phyloP scores from a whole-genome alignment of 2,888 invertebrate species.

The Drosophila prostipennis region DNA sequence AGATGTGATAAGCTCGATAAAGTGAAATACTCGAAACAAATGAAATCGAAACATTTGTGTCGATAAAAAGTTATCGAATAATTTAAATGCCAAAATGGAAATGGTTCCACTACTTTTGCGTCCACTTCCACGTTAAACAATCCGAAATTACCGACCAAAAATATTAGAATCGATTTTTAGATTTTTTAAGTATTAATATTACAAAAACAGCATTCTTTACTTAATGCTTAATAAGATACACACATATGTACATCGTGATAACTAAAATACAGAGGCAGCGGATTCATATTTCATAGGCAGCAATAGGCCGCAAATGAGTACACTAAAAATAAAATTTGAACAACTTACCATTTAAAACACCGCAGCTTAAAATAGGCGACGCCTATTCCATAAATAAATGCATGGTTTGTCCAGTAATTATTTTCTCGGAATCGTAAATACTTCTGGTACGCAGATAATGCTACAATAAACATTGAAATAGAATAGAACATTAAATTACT shows the following conservation, averaged over 20 bases:
- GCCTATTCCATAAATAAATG: conserved; percentile 97
- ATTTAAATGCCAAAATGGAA: background rate
- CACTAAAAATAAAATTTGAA: background rate
- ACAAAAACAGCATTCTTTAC: too few relatives aligned
- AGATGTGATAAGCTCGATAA: conserved; percentile 20
- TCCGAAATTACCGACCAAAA: too few relatives aligned
- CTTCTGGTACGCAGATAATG: conserved; percentile 98
- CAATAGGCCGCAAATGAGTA: too few relatives aligned
- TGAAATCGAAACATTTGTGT: conserved; percentile 1
- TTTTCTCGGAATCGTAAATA: conserved; percentile 90
- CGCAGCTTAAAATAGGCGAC: conserved; percentile 98
- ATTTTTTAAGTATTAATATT: too few relatives aligned
- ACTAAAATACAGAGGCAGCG: too few relatives aligned
- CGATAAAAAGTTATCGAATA: conserved; percentile 1
- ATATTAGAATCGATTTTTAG: too few relatives aligned
- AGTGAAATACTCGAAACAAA: background rate
- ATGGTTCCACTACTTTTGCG: background rate
- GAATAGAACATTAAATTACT: too few relatives aligned
- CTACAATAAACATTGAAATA: conserved; percentile 85
- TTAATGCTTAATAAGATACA: too few relatives aligned
- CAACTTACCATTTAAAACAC: conserved; percentile 96
- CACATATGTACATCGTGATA: too few relatives aligned
- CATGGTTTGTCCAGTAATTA: conserved; percentile 93
- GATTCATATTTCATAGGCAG: too few relatives aligned
- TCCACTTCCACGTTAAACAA: too few relatives aligned